Percentiles rank a stretch among this genome's conserved stretches.
Evolutionary conservation across 1,140 invertebrate genomes (phyloP).

Genomic region (Palaemon carinicauda): DNA sequence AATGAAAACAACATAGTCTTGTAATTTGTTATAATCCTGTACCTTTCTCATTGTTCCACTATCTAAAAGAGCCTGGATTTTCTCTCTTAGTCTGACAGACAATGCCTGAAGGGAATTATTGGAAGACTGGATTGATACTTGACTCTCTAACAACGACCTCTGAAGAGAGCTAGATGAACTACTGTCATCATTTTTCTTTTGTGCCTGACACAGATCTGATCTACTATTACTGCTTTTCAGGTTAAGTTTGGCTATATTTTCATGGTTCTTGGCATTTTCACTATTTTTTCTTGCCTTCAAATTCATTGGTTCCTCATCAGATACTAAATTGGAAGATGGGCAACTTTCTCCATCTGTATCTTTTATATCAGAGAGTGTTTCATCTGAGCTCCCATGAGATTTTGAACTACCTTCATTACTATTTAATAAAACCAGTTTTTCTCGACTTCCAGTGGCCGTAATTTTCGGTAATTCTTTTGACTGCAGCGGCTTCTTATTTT

Average conservation of each 20-base stretch:
- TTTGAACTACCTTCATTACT: constrained; percentile 25
- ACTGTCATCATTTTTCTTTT: not conserved
- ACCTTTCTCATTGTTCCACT: constrained; percentile 30
- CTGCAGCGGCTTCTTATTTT: too few species aligned
- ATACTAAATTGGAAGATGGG: not conserved
- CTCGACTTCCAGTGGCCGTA: too few species aligned
- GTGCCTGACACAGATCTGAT: not conserved
- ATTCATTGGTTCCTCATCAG: constrained; percentile 2
- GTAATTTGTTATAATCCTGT: constrained; percentile 40
- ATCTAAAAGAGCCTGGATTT: constrained; percentile 27
- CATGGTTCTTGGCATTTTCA: constrained; percentile 42
- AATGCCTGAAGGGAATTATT: constrained; percentile 40
- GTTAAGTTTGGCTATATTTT: constrained; percentile 2
- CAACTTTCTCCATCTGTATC: constrained; percentile 22
- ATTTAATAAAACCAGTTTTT: not conserved
- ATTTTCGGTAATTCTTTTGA: too few species aligned
- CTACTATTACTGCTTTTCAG: not conserved
- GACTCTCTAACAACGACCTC: constrained; percentile 15
- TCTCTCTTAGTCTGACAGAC: constrained; percentile 24
- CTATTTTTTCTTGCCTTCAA: constrained; percentile 43
- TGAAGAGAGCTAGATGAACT: not conserved
- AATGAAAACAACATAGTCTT: constrained; percentile 33
- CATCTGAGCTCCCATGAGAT: constrained; percentile 37
- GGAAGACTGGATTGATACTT: constrained; percentile 25
- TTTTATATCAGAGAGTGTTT: constrained; percentile 20